Evolutionary conservation across 2,797 vertebrate genomes (phyloP).

Genomic region (Calcarius lapponicus): DNA sequence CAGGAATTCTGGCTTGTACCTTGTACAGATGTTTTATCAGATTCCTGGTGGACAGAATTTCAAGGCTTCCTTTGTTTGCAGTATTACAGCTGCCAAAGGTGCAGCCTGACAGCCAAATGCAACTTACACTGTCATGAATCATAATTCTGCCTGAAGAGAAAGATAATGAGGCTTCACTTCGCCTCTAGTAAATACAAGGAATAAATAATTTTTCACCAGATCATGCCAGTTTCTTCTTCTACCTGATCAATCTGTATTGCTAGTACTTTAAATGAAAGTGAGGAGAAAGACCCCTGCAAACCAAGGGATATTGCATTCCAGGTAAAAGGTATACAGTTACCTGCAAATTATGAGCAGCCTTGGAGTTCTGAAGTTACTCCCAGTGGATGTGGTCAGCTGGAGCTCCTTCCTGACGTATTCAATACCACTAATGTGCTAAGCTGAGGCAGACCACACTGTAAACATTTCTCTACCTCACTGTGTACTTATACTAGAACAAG

Average conservation of each 20-base stretch:
- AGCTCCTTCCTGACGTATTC: background rate
- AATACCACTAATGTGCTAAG: background rate
- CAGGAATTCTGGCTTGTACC: constrained; percentile 57
- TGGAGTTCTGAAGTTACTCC: background rate
- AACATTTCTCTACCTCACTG: background rate
- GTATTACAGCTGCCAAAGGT: constrained; percentile 37
- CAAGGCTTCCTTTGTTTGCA: constrained; percentile 12
- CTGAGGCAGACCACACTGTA: background rate
- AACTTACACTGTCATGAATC: constrained; percentile 39
- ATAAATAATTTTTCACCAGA: background rate
- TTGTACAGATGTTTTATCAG: constrained; percentile 59
- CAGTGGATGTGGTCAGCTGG: background rate
- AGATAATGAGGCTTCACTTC: background rate
- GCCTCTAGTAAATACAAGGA: background rate
- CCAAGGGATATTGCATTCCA: background rate
- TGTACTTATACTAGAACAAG: background rate
- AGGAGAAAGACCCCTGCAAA: background rate
- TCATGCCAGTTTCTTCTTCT: background rate
- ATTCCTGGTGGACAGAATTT: constrained; percentile 34
- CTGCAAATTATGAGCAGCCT: background rate
- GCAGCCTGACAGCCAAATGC: constrained; percentile 30
- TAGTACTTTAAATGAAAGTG: background rate
- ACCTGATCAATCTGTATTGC: background rate
- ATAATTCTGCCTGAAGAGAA: background rate
- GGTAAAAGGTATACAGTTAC: background rate